These are phyloP conservation scores for Hypena proboscidalis DNA, from an alignment of 2,888 invertebrate genomes.

Conservation along the genomic window DNA sequence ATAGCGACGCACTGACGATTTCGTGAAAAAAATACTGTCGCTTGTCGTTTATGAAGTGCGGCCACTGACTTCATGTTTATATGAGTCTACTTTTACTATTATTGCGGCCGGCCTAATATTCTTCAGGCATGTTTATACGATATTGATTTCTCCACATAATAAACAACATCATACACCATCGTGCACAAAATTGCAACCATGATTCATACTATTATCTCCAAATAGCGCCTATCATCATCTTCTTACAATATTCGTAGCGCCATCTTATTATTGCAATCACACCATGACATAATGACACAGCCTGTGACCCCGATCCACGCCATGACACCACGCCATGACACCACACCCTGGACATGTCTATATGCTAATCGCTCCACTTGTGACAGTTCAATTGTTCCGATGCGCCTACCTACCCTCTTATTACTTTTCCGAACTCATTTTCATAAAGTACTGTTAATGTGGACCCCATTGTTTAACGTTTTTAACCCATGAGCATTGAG, in stretches of 20 bases:
- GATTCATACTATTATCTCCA: no score
- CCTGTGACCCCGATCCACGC: slow-evolving; percentile 45
- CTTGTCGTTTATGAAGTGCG: no score
- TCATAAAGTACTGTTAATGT: slow-evolving; percentile 45
- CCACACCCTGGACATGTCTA: slow-evolving; percentile 43
- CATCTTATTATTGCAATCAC: slow-evolving; percentile 16
- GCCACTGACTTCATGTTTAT: no score
- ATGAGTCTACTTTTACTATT: no score
- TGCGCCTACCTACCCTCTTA: slow-evolving; percentile 41
- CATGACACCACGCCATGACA: slow-evolving; percentile 25
- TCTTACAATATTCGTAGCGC: background rate
- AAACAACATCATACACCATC: no score
- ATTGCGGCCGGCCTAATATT: no score
- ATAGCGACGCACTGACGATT: no score
- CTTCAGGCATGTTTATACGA: no score
- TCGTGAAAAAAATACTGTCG: no score
- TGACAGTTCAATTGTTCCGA: slow-evolving; percentile 53
- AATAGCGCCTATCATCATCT: no score
- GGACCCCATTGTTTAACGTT: slow-evolving; percentile 39
- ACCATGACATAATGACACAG: slow-evolving; percentile 25
- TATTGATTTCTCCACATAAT: no score
- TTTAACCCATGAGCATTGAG: slow-evolving; percentile 21
- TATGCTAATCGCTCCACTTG: slow-evolving; percentile 49
- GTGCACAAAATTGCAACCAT: no score
- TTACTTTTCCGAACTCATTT: slow-evolving; percentile 49